Percentiles rank a stretch among this genome's conserved stretches.
phyloP scores from a whole-genome alignment of 2,113 vertebrate genomes.

The Anas platyrhynchos region DNA sequence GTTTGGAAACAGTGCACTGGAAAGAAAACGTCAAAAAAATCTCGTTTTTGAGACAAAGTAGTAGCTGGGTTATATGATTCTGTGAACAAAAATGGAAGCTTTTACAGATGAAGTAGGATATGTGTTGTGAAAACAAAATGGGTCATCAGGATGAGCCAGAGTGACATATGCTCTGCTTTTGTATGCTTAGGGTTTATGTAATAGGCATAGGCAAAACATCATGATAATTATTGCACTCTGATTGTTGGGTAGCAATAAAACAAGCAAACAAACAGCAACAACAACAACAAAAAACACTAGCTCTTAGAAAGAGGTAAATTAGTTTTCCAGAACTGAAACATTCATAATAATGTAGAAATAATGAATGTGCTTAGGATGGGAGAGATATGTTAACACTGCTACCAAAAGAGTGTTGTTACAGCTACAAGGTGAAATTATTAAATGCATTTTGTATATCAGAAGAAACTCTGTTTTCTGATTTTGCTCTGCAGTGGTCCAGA shows the following conservation, averaged over 20 bases:
- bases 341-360: not conserved
- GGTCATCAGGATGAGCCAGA: not conserved
- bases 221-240: not conserved
- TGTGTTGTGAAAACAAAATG: constrained; percentile 19
- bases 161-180: not conserved
- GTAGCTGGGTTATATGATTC: not conserved
- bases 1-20: not conserved
- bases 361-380: not conserved
- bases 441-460: not conserved
- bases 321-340: not conserved
- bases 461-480: not conserved
- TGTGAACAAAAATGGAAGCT: not conserved
- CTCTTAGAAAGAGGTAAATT: not conserved
- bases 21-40: constrained; percentile 17
- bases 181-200: not conserved
- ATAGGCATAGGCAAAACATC: not conserved
- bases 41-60: constrained; percentile 13
- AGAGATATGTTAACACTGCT: not conserved
- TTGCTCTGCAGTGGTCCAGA: not conserved
- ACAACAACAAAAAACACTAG: not conserved
- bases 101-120: constrained; percentile 23
- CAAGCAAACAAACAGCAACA: not conserved
- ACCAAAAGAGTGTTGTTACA: not conserved
- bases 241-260: not conserved
- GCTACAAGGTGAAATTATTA: not conserved